Percentiles rank a stretch among this genome's conserved stretches.
These are phyloP conservation scores for Cryptotis parvus DNA, from an alignment of 2,113 vertebrate genomes.

Conservation along the genomic window DNA sequence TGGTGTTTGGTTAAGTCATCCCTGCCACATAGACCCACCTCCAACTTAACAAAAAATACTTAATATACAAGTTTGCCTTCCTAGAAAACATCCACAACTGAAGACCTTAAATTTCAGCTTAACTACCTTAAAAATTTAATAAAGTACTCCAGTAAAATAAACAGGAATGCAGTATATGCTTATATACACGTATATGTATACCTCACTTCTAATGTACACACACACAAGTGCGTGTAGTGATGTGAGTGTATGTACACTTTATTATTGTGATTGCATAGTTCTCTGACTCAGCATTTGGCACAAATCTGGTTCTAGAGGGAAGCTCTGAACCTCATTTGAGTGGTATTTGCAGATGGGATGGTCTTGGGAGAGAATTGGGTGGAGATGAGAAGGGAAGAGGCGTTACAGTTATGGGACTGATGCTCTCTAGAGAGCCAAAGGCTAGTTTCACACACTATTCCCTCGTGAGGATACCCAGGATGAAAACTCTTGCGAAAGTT, in stretches of 20 bases:
- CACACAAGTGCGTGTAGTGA: too few species aligned
- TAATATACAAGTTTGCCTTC: background rate
- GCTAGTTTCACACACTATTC: background rate
- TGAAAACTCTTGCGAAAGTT: background rate
- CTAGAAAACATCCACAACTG: background rate
- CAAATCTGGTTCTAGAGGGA: background rate
- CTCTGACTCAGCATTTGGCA: constrained; percentile 8
- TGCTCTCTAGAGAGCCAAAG: background rate
- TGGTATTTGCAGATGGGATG: background rate
- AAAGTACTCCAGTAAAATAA: background rate
- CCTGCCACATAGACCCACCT: too few species aligned
- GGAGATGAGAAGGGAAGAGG: background rate
- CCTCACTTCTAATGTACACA: too few species aligned
- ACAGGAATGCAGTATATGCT: background rate
- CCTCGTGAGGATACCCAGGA: background rate
- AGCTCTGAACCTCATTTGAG: background rate
- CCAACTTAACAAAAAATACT: background rate
- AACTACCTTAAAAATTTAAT: constrained; percentile 7
- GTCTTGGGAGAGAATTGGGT: background rate
- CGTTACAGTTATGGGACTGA: background rate
- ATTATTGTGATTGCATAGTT: background rate
- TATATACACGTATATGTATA: too few species aligned
- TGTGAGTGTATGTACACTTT: background rate
- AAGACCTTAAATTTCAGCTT: constrained; percentile 26
- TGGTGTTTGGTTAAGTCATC: too few species aligned